Evolutionary conservation across 2,888 invertebrate genomes (phyloP), one percentile per base, ranked within the genome.

Genomic region (Alloplasta piceator): DNA sequence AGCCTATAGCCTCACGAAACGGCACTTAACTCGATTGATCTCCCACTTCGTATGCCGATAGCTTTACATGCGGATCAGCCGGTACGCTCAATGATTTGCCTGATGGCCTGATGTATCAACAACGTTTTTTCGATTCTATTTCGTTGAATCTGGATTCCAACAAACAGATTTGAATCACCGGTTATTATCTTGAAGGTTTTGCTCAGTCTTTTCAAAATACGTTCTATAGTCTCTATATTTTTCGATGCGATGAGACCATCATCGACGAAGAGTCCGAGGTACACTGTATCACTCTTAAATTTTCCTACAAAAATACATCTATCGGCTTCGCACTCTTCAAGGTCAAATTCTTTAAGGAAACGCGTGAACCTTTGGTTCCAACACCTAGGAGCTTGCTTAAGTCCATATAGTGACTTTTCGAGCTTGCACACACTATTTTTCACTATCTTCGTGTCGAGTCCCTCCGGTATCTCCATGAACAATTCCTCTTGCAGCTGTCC

Each of bases 201-300:
- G n/a, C 64, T 64, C 26, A 12, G 10, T 48, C 64, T 48, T 16
- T 16, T 9, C 36, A 64, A 10, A 39, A 66, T 66, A 3, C n/a
- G 26, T 4, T 12, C 9, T 39, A 66, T 9, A 39, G 66, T 66
- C 52, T 66, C 52, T 66, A 52, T 38, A 5, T 39, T 52, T 36
- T 9, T 5, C 7, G 74, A 26, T 26, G 80, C 81, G n/a, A 85
- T 72, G 6, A 85, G 68, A 1, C 85, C 84, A 66, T 86, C 85
- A 56, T 86, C 87, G 9, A 86, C 86, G 72, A 81, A 86, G 1
- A 86, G 26, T 5, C 79, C 83, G 0, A 85, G 43, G 9, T 85
- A 80, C 38, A 85, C 52, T 55, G n/a, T 71, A 6, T 80, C 50
- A 16, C 64, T 66, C 5, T 72, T 64, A 14, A 76, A 61, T n/a